Evolutionary conservation across 1,140 invertebrate species (phyloP), one percentile per base, ranked within the genome.

Genomic region (Drosophila tsacasi): DNA sequence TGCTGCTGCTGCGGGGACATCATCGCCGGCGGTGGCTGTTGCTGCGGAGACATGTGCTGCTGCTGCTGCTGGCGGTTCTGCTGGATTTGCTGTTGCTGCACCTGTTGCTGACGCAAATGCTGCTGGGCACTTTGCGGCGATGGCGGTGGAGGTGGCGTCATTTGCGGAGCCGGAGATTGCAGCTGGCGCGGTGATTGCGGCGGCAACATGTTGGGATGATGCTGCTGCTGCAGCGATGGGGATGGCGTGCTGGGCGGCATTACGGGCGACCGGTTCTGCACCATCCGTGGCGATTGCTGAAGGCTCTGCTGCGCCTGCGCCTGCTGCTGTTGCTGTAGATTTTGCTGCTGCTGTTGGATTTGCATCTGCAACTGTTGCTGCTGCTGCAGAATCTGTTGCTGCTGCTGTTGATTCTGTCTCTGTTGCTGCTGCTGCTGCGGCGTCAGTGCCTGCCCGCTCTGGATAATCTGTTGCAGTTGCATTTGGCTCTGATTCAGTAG

Each of bases 271-370:
- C 85, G 62, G 50, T 90, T 89, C 61, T 91, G 83, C 27, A 91
- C 85, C 44, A 94, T 92, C 21, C 94, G 86, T 3, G 94, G 93
- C 15, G 93, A 93, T 76, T 93, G 93, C 64, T 93, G 93, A 23
- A 57, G 54, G 17, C 21, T 37, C 30, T 81, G 76, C 21, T 91
- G 90, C 40, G 84, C 92, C 35, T 72, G 69, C 46, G 72, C 79
- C 76, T 72, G 69, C 47, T 75, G 82, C 75, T 73, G 63, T 17
- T 93, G 90, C 57, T 93, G 92, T 57, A 93, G 93, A 27, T 85
- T 73, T 52, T 52, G 49, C 65, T 92, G 80, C 68, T 92, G 79
- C 54, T 92, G 83, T 39, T 93, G 91, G 32, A 82, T 78, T 40
- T 89, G 68, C 49, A 81, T 79, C 46, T 91, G 81, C 23, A 89